Conservation (phyloP, 2,888 invertebrate species). For the Agonopterix alstromeriana region DNA sequence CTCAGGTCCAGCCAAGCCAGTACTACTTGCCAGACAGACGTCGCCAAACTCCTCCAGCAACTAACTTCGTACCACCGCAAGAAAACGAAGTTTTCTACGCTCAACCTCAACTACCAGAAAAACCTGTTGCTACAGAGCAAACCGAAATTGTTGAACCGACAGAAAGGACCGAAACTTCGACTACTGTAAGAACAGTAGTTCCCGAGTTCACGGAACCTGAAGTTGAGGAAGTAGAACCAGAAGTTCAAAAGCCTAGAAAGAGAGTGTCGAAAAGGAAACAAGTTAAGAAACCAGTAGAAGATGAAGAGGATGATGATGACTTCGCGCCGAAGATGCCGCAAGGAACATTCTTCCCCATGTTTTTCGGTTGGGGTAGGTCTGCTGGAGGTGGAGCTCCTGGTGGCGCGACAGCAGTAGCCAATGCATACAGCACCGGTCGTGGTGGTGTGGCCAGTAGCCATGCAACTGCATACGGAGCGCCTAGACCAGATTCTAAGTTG, state of each 20-base stretch:
- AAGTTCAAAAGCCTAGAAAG: constrained; percentile 38
- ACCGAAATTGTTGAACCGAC: constrained; percentile 49
- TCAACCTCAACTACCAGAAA: constrained; percentile 25
- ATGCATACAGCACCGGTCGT: constrained; percentile 83
- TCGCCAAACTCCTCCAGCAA: constrained; percentile 51
- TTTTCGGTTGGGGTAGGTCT: constrained; percentile 71
- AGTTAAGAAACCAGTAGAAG: constrained; percentile 50
- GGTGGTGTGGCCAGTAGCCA: constrained; percentile 84
- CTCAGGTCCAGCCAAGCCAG: constrained; percentile 39
- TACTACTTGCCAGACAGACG: constrained; percentile 62
- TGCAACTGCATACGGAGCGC: constrained; percentile 82
- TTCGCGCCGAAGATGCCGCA: constrained; percentile 59
- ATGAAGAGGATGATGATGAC: constrained; percentile 69
- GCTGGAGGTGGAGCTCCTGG: constrained; percentile 67
- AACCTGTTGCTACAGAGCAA: constrained; percentile 41
- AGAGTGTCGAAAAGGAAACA: constrained; percentile 58
- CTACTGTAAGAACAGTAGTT: constrained; percentile 39
- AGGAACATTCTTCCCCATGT: constrained; percentile 82
- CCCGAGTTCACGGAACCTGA: constrained; percentile 57
- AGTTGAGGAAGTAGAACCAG: constrained; percentile 48
- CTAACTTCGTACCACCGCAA: constrained; percentile 46
- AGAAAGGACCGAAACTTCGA: constrained; percentile 45
- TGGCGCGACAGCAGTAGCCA: constrained; percentile 82
- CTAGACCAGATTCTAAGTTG: constrained; percentile 53
- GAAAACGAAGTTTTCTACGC: constrained; percentile 58